Base-by-base conservation (phyloP, 2,797 vertebrate genomes). In the Chromobotia macracanthus region DNA sequence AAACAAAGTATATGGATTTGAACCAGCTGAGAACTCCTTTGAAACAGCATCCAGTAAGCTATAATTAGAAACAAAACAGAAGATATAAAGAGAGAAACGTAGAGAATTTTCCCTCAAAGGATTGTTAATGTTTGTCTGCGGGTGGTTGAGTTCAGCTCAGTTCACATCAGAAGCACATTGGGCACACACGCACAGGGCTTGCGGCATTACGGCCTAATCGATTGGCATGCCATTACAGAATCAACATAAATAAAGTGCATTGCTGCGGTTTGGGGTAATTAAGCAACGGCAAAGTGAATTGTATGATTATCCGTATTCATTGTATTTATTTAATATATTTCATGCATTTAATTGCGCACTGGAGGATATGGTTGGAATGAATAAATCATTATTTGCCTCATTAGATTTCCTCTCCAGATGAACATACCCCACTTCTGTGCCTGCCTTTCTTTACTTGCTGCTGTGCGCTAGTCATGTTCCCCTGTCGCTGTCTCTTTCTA, bases 281-380 rank as follows among this genome's bases (percentile, higher is more conserved):
- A 93, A 87, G 88, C 89, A 88, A 88, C 90, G 86, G 90, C 90
- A 89, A 90, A 91, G 90, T 91, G 90, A 89, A 93, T 93, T 91
- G 90, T 92, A 93, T 92, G 91, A 93, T 92, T 91, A 91, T 90
- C 89, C 90, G 91, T 93, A 94, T 94, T 94, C 92, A 93, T 93
- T 93, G 91, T 94, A 93, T 94, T 94, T 93, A 93, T 93, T 93
- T 94, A 93, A 94, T 94, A 92, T 91, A 92, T 93, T 92, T 93
- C 91, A 92, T 93, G 92, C 91, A 91, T 94, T 93, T 93, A 94
- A 91, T 92, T 90, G 88, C 91, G 90, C 90, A 91, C 92, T 92
- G 87, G 73, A 90, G 89, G 91, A 93, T 90, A 90, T 80, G 89
- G 83, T 88, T 90, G 88, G 89, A 90, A 92, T 91, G 85, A 92